These are phyloP conservation scores for Euura lappo DNA, from an alignment of 1,140 invertebrate genomes.

Conservation along the genomic window DNA sequence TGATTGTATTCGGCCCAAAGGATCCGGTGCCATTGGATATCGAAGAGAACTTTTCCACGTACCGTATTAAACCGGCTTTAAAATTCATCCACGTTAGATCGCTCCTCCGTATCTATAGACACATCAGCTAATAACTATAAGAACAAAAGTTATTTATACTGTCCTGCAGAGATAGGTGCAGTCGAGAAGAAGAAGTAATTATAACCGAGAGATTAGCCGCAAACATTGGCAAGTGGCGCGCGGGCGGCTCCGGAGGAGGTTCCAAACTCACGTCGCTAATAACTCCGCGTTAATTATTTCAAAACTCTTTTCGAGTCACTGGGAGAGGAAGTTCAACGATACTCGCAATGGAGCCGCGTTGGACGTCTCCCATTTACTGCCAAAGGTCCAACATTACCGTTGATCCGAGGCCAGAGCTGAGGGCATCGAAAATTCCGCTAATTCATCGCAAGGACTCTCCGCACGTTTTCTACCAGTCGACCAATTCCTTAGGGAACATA, in stretches of 20 bases:
- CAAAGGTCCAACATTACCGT: background rate
- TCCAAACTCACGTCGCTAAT: background rate
- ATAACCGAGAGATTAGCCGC: background rate
- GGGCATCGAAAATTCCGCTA: background rate
- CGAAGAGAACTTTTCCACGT: too few relatives aligned
- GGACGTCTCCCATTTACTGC: background rate
- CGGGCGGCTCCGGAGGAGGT: background rate
- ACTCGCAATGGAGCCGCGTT: background rate
- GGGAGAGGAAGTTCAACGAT: background rate
- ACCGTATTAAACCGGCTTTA: background rate
- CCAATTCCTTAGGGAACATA: background rate
- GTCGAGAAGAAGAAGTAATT: background rate
- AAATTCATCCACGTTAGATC: background rate
- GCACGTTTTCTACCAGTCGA: background rate
- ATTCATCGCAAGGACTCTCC: background rate
- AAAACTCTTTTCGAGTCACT: background rate
- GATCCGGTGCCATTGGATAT: too few relatives aligned
- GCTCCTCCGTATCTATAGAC: background rate
- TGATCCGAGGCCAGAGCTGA: background rate
- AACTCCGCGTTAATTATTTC: background rate
- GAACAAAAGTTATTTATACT: background rate
- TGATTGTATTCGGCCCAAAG: background rate
- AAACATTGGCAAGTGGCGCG: background rate
- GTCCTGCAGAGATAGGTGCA: background rate
- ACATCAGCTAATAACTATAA: background rate